phyloP scores from a whole-genome alignment of 2,113 vertebrate genomes.

The Xiphophorus maculatus region DNA sequence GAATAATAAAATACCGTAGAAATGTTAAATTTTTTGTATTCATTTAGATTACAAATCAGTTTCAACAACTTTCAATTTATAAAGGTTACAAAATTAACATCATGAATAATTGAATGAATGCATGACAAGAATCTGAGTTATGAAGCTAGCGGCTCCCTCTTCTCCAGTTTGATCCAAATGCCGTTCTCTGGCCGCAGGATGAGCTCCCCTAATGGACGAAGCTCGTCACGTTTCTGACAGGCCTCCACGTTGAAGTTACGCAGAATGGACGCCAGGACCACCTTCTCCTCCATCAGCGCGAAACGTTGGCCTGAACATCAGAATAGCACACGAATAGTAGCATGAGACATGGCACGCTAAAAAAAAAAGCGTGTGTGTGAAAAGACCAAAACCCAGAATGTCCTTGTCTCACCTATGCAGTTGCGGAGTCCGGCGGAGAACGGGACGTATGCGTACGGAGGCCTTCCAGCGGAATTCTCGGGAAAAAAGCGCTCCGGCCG shows the following conservation, averaged over 20 bases:
- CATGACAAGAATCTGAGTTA: background rate
- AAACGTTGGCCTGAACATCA: slow-evolving; percentile 87
- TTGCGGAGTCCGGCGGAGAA: slow-evolving; percentile 96
- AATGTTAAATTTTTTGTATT: background rate
- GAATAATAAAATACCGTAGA: background rate
- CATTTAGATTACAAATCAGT: background rate
- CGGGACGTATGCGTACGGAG: slow-evolving; percentile 88
- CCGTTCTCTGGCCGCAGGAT: slow-evolving; percentile 89
- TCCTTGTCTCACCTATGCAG: slow-evolving; percentile 87
- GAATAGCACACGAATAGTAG: background rate
- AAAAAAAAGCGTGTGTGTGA: background rate
- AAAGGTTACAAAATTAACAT: background rate
- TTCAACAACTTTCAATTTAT: no score
- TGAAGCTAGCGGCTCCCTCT: slow-evolving; percentile 47
- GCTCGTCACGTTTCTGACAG: slow-evolving; percentile 84
- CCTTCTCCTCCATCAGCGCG: slow-evolving; percentile 93
- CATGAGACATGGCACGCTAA: background rate
- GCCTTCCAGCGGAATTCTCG: slow-evolving; percentile 84
- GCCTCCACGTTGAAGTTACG: slow-evolving; percentile 86
- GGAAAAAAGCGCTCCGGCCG: slow-evolving; percentile 90
- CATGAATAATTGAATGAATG: background rate
- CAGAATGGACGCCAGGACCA: slow-evolving; percentile 85
- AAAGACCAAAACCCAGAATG: background rate
- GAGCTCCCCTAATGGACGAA: slow-evolving; percentile 83
- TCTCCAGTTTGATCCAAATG: slow-evolving; percentile 88